Base-by-base conservation (phyloP, 2,113 vertebrate genomes). In the Talpa occidentalis region DNA sequence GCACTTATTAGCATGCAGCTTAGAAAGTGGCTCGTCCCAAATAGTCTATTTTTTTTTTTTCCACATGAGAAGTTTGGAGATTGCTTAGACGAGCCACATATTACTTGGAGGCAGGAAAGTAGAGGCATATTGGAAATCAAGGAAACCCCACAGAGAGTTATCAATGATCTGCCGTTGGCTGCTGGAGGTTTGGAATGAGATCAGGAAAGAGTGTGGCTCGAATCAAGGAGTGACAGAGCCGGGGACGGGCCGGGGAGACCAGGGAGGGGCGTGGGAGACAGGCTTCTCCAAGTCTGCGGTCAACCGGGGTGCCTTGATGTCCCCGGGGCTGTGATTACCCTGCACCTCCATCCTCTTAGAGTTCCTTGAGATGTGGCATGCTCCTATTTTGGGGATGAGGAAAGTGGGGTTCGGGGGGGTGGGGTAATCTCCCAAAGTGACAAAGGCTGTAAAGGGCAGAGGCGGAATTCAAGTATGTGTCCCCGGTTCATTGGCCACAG, bases 11-110 rank as follows among this genome's bases (percentile, higher is more conserved):
- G 70, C 89, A 96, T 88, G 94, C 89, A 95, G 86, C 60, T 94
- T 91, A 80, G 60, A 90, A 94, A 95, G 87, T 56, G 81, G 86
- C 49, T 96, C 77, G 80, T 90, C 87, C 91, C 80, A n/a, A 95
- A 93, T 26, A 59, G 72, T 93, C 83, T 92, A 35, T 89, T 84
- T 91, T 86, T 82, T 88, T n/a, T 86, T 89, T 94, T 96, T 96
- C 91, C 96, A 93, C 93, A 85, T 95, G 96, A 97, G 93, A 93
- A 95, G 91, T 90, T 91, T 91, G 49, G 76, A 95, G 87, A 95
- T 95, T 91, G 89, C 67, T 97, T 60, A 93, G 62, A 94, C 26
- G 66, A 96, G 74, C 66, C 72, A 89, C 66, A 56, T 76, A 95
- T 94, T 86, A 91, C 89, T 91, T 0, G n/a, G 42, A 84, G 86